Evolutionary conservation across 92 coral and sea anemone genomes (phyloP).

Genomic region (Umimayanthus chanpuru): DNA sequence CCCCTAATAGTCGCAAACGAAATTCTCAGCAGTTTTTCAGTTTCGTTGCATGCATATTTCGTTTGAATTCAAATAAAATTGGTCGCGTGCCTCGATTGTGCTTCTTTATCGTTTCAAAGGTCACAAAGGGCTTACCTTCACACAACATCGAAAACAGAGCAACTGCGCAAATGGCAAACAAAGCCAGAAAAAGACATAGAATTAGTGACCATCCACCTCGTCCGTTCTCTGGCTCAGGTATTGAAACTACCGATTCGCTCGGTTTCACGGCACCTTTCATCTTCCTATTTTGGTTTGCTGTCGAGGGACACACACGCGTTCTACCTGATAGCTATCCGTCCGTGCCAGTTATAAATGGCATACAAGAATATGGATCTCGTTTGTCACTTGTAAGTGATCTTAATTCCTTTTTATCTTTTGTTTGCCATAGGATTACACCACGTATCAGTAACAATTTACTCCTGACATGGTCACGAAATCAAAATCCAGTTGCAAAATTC

Average conservation of each 20-base stretch:
- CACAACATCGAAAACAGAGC: slow-evolving; percentile 14
- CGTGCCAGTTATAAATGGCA: neutral
- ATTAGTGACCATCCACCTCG: slow-evolving; percentile 8
- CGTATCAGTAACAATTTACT: neutral
- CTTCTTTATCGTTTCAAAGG: neutral
- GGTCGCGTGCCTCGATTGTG: neutral
- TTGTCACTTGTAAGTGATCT: slow-evolving; percentile 2
- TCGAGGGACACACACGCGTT: neutral
- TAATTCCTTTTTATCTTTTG: neutral
- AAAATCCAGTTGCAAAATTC: neutral
- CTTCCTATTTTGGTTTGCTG: too few relatives aligned
- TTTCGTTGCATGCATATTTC: neutral
- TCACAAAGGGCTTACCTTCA: slow-evolving; percentile 4
- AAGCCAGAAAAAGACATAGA: slow-evolving; percentile 15
- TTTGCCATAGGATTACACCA: neutral
- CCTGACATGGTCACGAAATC: slow-evolving; percentile 10
- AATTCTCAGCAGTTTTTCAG: neutral
- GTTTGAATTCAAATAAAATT: neutral
- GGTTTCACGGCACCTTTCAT: neutral
- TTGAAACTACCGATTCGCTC: neutral
- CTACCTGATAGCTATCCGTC: neutral
- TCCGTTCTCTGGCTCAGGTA: neutral
- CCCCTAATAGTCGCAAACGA: too few relatives aligned
- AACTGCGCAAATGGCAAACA: slow-evolving; percentile 11
- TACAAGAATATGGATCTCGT: neutral